Evolutionary conservation across 2,888 invertebrate species (phyloP), one percentile per base, ranked within the genome.

Genomic region (Synanthedon formicaeformis): DNA sequence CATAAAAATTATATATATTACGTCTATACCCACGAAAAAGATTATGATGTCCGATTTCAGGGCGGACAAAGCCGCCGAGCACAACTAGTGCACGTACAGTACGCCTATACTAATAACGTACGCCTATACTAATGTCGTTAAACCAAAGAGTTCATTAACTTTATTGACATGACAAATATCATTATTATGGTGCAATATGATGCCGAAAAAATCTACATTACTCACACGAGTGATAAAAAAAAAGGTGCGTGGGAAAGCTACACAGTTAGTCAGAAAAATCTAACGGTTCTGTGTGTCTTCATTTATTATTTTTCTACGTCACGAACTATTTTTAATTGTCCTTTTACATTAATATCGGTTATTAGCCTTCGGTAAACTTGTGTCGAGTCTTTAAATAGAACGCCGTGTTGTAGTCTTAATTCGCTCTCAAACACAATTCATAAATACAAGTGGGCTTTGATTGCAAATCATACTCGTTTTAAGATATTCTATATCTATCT

Each of bases 231-330:
- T 14, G 58, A 67, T 56, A 61, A 60, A 53, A 64, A n/a, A 71
- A 73, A 69, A 69, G 67, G 59, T 62, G 78, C 72, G 81, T 81
- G 71, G 81, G 80, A 65, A 65, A 40, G 10, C 51, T 50, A 69
- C 69, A 61, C 69, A 61, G 71, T 78, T 77, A 79, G 63, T 74
- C 75, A 78, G 65, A 62, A 61, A 60, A 50, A 54, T 57, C 54
- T 59, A 57, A 64, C 58, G 58, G 49, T 13, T 34, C 45, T 45
- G 13, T 45, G 13, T 23, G 34, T 34, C 27, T 34, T 8, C 8
- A 10, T 3, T 16, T 16, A 16, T 16, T 45, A 16, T 16, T 45
- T 52, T 23, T 51, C 51, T 51, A 61, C 64, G 70, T 72, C 67
- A 73, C 55, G 55, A 50, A 60, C 64, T 69, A 67, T 62, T 62